These are phyloP conservation scores for Julus scandinavius DNA, from an alignment of 2,888 invertebrate species.

Conservation along the genomic window DNA sequence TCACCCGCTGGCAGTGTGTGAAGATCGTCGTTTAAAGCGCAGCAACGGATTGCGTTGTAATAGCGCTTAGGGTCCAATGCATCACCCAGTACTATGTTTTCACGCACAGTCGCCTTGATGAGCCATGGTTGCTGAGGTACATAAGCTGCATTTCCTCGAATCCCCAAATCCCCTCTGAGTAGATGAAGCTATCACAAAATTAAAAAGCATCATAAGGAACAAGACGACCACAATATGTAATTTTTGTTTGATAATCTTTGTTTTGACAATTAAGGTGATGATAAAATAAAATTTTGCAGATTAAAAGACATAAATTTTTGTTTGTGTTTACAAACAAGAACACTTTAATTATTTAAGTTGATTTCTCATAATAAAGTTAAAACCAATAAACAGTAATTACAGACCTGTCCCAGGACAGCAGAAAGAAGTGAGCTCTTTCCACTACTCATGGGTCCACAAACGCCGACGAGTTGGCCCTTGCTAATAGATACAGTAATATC, in stretches of 20 bases:
- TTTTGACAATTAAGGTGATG: not conserved
- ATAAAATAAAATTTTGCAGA: too few species aligned
- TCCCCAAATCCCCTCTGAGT: slow-evolving; percentile 65
- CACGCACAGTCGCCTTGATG: slow-evolving; percentile 63
- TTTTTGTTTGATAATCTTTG: not conserved
- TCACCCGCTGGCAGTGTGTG: slow-evolving; percentile 71
- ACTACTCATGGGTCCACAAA: slow-evolving; percentile 71
- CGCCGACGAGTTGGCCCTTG: slow-evolving; percentile 70
- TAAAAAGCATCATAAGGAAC: slow-evolving; percentile 2
- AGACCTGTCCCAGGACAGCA: slow-evolving; percentile 70
- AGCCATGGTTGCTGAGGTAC: slow-evolving; percentile 69
- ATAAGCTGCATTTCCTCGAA: slow-evolving; percentile 70
- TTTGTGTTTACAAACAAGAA: too few species aligned
- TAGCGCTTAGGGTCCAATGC: slow-evolving; percentile 62
- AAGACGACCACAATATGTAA: not conserved
- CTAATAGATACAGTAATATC: slow-evolving; percentile 16
- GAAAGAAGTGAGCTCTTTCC: slow-evolving; percentile 72
- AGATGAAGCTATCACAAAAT: slow-evolving; percentile 60
- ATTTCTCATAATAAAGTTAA: too few species aligned
- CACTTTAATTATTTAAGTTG: too few species aligned
- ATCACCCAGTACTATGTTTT: slow-evolving; percentile 65
- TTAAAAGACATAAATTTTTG: too few species aligned
- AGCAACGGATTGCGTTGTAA: slow-evolving; percentile 68
- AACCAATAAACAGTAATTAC: not conserved
- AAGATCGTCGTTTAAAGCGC: slow-evolving; percentile 71